phyloP scores from a whole-genome alignment of 1,140 invertebrate genomes.

The Drosophila pallidifrons region DNA sequence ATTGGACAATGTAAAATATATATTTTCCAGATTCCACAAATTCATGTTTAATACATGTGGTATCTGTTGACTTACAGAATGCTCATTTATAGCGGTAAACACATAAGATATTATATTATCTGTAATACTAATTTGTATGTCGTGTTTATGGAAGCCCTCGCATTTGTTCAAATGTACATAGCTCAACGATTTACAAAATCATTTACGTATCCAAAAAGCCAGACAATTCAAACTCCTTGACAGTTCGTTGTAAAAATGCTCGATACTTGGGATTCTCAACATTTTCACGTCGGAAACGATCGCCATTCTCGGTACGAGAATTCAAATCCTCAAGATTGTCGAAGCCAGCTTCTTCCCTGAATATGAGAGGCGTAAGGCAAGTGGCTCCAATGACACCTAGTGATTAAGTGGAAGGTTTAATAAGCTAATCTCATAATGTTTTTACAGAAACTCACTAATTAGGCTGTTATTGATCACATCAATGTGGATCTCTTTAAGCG shows the following conservation, averaged over 20 bases:
- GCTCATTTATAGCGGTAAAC: not conserved
- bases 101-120: not conserved
- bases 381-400: constrained; percentile 81
- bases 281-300: constrained; percentile 73
- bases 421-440: not conserved
- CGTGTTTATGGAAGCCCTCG: constrained; percentile 21
- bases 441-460: constrained; percentile 52
- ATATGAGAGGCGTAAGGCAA: constrained; percentile 78
- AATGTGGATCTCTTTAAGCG: constrained; percentile 78
- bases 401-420: not conserved
- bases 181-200: not conserved
- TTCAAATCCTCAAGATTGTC: constrained; percentile 74
- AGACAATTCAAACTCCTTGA: constrained; percentile 79
- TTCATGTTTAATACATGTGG: not conserved
- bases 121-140: constrained; percentile 16
- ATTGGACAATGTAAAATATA: no score
- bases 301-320: constrained; percentile 69
- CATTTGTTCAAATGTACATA: not conserved
- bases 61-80: not conserved
- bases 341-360: constrained; percentile 67
- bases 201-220: constrained; percentile 75
- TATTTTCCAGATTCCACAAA: no score
- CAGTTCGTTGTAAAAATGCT: constrained; percentile 74
- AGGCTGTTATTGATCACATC: constrained; percentile 78
- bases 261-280: constrained; percentile 82